phyloP scores from a whole-genome alignment of 2,113 vertebrate species.

The Oenanthe melanoleuca region DNA sequence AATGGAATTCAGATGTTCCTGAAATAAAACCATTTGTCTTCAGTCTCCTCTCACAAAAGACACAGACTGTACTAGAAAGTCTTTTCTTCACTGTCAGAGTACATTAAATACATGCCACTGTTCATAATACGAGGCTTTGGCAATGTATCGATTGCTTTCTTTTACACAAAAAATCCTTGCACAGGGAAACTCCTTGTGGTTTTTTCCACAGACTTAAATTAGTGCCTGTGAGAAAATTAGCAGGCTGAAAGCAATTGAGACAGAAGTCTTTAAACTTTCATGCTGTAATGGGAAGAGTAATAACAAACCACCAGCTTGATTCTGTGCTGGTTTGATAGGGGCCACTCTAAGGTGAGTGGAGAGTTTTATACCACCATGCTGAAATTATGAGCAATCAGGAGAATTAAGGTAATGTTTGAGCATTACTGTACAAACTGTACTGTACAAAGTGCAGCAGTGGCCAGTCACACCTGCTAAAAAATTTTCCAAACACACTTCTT shows the following conservation, averaged over 20 bases:
- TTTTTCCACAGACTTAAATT: constrained; percentile 8
- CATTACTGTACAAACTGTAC: background rate
- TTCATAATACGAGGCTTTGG: constrained; percentile 1
- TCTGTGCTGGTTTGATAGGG: background rate
- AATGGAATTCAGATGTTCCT: constrained; percentile 45
- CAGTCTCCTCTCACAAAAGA: background rate
- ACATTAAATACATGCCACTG: background rate
- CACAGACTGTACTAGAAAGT: background rate
- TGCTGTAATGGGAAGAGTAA: background rate
- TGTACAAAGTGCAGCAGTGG: background rate
- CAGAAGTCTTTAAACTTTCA: background rate
- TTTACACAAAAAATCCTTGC: background rate
- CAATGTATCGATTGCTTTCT: background rate
- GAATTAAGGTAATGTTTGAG: background rate
- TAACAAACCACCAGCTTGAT: background rate
- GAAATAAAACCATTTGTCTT: constrained; percentile 2
- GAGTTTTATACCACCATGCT: background rate
- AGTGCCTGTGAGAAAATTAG: constrained; percentile 25
- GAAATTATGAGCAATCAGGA: background rate
- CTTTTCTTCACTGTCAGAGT: background rate
- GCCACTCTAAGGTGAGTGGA: background rate
- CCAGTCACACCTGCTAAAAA: background rate
- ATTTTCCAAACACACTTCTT: fast-evolving
- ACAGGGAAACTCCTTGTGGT: background rate
- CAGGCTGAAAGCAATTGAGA: background rate